A percentile compares a stretch with the other conserved stretches of the same genome.
These are phyloP conservation scores for Amphipyra tragopoginis DNA, from an alignment of 2,888 invertebrate species.

Conservation along the genomic window DNA sequence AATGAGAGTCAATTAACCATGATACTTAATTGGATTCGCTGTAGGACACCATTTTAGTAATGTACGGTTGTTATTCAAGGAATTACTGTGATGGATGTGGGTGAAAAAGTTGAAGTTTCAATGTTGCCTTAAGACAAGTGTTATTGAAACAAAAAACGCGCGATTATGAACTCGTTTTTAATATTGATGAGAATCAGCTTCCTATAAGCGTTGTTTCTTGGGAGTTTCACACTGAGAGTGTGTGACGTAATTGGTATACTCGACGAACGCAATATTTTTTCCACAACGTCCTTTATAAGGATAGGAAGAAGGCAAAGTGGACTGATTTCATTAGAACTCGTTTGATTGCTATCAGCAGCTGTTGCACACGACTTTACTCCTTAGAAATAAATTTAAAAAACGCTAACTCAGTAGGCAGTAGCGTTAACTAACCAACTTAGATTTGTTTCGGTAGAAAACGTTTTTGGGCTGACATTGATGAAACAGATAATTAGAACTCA, in stretches of 20 bases:
- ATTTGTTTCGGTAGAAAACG: too few species aligned
- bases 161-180: conserved; percentile 25
- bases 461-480: too few species aligned
- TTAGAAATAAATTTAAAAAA: too few species aligned
- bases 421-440: too few species aligned
- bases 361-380: too few species aligned
- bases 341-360: too few species aligned
- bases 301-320: too few species aligned
- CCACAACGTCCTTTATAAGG: too few species aligned
- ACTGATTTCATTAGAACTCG: too few species aligned
- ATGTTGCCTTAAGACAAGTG: neutral
- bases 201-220: neutral
- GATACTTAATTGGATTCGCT: conserved; percentile 61
- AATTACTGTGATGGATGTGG: conserved; percentile 28
- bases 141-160: neutral
- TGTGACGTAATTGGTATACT: neutral
- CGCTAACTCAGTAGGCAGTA: too few species aligned
- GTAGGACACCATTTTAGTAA: conserved; percentile 46
- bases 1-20: conserved; percentile 75
- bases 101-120: conserved; percentile 26
- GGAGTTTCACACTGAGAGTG: conserved; percentile 3
- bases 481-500: too few species aligned
- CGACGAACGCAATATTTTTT: too few species aligned
- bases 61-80: conserved; percentile 36
- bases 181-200: conserved; percentile 23